Base-by-base conservation (phyloP, 2,797 vertebrate genomes). In the Strix occidentalis region DNA sequence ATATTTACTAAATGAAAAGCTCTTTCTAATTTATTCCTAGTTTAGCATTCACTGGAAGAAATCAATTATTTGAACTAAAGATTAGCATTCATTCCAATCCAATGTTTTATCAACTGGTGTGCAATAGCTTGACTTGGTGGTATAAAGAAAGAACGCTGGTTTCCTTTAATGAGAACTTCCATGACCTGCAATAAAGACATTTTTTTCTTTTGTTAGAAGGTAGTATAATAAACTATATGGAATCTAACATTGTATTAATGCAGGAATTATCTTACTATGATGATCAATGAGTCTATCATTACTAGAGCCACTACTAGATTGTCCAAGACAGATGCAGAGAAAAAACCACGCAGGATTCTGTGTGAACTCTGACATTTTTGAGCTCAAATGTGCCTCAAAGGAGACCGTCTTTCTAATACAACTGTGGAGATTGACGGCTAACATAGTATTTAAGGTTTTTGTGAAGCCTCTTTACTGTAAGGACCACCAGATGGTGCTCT, bases 71-170 rank as follows among this genome's bases (percentile, higher is more conserved):
- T 80, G 69, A 72, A 93, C 65, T 96, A 99, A 65, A 99, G 98
- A 97, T 98, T 99, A 37, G 99, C 97, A 95, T 95, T 99, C 91
- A 98, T 98, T 92, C 98, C 96, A 93, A 99, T 98, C 99, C 99
- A 99, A 66, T 99, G 98, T 96, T 98, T 99, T 97, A 99, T 98
- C 93, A 99, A 96, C 81, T 99, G 98, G 96, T 99, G 98, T 5
- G 99, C 99, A 93, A 99, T 99, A 66, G 99, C 98, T 97, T 97
- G 98, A 95, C 97, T 98, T 29, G 99, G 99, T 15, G 99, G 99
- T 51, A 99, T 51, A 50, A 92, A 95, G 90, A 99, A 98, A 9
- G 91, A 95, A 11, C 56, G 90, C 10, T 96, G 90, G 37, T 98
- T 97, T 95, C 98, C 98, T 97, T 98, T 98, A 80, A 98, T 85